Base-by-base conservation (phyloP, 2,113 vertebrate genomes). In the Sander lucioperca region DNA sequence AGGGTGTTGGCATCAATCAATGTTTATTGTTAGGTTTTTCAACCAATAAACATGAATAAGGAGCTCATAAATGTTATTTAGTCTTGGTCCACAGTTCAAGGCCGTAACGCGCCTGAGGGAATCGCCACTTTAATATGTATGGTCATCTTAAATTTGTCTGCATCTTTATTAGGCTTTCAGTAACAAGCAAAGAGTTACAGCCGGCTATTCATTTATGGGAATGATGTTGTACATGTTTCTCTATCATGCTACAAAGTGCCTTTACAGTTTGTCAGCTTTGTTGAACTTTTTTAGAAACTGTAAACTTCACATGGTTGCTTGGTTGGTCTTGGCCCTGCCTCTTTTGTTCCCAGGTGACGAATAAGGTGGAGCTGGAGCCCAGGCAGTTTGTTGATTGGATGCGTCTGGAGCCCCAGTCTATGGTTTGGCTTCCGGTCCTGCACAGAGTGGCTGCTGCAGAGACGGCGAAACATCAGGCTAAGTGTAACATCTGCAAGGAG, bases 401-500 rank as follows among this genome's bases (percentile, higher is more conserved):
- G 98, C 96, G 67, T 58, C 93, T 99, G 89, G 98, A 99, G 72
- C 98, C 98, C 1, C 98, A 99, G 91, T 99, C 98, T 21, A 97
- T 99, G 98, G 98, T 99, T 7, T 99, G 98, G 98, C 94, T 99
- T 18, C 98, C 98, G 0, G 98, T 99, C 70, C 94, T 99, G 63
- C 98, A 99, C 87, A 93, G 98, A 0, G 98, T 99, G 69, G 98
- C 98, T 36, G 97, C 98, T 2, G 96, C 98, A 0, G 98, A 99
- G 93, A 99, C 98, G 0, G 98, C 98, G 9, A 99, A 99, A 73
- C 98, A 99, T 93, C 98, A 99, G 89, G 98, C 98, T 85, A 99
- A 99, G 83, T 99, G 98, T 89, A 99, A 98, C 95, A 99, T 99
- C 95, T 99, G 98, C 90, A 99, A 99, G 87, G 98, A 99, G 82